Evolutionary conservation across 2,113 vertebrate species (phyloP), one percentile per base, ranked within the genome.

Genomic region (Calypte anna): DNA sequence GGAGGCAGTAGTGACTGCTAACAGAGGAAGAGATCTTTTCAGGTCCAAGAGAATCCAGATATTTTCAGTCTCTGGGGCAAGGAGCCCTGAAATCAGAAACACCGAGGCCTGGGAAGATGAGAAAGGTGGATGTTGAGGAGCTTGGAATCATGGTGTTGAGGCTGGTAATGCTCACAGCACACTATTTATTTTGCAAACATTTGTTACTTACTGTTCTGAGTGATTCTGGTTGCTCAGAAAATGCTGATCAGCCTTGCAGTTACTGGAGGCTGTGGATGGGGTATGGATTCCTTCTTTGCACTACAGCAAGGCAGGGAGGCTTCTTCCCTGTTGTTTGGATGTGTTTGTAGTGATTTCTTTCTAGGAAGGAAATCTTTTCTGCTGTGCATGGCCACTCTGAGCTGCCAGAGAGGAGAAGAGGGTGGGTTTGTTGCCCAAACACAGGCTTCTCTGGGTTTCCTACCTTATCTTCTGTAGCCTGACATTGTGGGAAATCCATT

Each of bases 21-120:
- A 87, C 91, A 57, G 85, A 88, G 74, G 43, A 74, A 43, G 36
- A 33, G 38, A 82, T 90, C 59, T 92, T 89, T 93, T 63, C 20
- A 67, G 33, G 51, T 91, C 63, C n/a, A 10, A 55, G 75, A 94
- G 53, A 90, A 86, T 70, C 20, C 72, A 92, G 59, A 6, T 92
- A 87, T 81, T 90, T 96, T 95, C 20, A 61, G 44, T 90, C 72
- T 93, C 93, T 3, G 38, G 40, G 72, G 59, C 58, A 43, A 48
- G 59, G 61, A 43, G 46, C 40, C 43, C 27, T 68, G 18, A 55
- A 81, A 63, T 2, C 23, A 68, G 76, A 90, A 90, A 33, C 44
- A 50, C 28, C 3, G 19, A 25, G 27, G 33, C 57, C 40, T 66
- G 80, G 69, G 61, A 82, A 91, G 62, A 28, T 70, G 58, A 44